These are phyloP conservation scores for Lagorchestes hirsutus DNA, from an alignment of 2,797 vertebrate species.

Conservation along the genomic window DNA sequence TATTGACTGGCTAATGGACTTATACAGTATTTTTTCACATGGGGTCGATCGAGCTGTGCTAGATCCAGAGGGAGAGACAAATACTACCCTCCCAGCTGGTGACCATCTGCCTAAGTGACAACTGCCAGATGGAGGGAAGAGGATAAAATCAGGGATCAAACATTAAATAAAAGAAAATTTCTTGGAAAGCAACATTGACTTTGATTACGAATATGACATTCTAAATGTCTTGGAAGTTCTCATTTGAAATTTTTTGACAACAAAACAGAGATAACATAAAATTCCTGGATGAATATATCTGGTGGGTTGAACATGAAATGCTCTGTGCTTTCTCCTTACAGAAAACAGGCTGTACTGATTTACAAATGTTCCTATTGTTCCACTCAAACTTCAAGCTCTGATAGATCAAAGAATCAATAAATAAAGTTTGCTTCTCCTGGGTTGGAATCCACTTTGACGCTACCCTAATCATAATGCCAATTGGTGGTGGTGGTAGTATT, in stretches of 20 bases:
- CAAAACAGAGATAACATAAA: slow-evolving; percentile 49
- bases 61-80: slow-evolving; percentile 72
- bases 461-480: slow-evolving; percentile 51
- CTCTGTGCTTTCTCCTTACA: slow-evolving; percentile 53
- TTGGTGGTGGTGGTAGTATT: slow-evolving; percentile 7
- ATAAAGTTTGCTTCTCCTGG: slow-evolving; percentile 17
- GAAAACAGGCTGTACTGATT: slow-evolving; percentile 77
- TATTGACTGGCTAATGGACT: slow-evolving; percentile 63
- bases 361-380: slow-evolving; percentile 78
- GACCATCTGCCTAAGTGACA: slow-evolving; percentile 89
- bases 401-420: slow-evolving; percentile 77
- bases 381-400: slow-evolving; percentile 71
- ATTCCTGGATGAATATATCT: slow-evolving; percentile 62
- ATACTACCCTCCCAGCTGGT: slow-evolving; percentile 87
- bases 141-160: slow-evolving; percentile 84
- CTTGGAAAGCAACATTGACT: slow-evolving; percentile 85
- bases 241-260: slow-evolving; percentile 77
- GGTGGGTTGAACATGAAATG: slow-evolving; percentile 57
- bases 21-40: slow-evolving; percentile 71
- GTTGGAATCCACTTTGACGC: neutral
- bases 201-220: slow-evolving; percentile 82
- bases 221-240: slow-evolving; percentile 83
- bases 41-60: slow-evolving; percentile 76
- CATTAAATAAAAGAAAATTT: slow-evolving; percentile 85
- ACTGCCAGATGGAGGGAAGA: slow-evolving; percentile 87